phyloP scores from a whole-genome alignment of 2,888 invertebrate genomes.

The Cabera pusaria region DNA sequence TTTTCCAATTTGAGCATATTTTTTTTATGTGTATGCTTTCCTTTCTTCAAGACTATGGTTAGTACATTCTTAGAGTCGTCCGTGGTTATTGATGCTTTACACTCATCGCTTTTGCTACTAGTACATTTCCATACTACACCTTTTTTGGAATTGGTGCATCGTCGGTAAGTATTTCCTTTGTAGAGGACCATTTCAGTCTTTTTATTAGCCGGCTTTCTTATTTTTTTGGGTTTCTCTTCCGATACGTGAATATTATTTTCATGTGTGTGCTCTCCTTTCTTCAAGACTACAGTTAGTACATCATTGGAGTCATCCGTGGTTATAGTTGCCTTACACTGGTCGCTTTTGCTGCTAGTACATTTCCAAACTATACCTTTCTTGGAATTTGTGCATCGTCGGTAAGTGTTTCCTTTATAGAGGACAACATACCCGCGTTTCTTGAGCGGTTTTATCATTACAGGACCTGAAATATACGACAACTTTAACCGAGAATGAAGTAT shows the following conservation, averaged over 20 bases:
- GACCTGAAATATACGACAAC: slow-evolving; percentile 45
- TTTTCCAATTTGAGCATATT: slow-evolving; percentile 35
- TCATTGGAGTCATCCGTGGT: slow-evolving; percentile 51
- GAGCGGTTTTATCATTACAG: slow-evolving; percentile 60
- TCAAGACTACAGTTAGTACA: slow-evolving; percentile 53
- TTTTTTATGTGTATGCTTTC: slow-evolving; percentile 52
- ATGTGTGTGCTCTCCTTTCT: slow-evolving; percentile 56
- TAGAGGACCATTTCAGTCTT: slow-evolving; percentile 57
- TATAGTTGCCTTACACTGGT: slow-evolving; percentile 56
- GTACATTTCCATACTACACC: slow-evolving; percentile 71
- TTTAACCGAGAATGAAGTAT: too few species aligned
- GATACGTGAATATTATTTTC: slow-evolving; percentile 35
- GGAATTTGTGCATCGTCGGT: slow-evolving; percentile 57
- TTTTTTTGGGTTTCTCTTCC: slow-evolving; percentile 52
- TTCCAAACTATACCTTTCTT: slow-evolving; percentile 73
- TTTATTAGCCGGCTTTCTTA: slow-evolving; percentile 61
- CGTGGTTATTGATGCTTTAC: slow-evolving; percentile 56
- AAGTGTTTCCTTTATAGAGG: slow-evolving; percentile 56
- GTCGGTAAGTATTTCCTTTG: slow-evolving; percentile 52
- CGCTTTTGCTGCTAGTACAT: slow-evolving; percentile 58
- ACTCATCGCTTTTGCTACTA: slow-evolving; percentile 56
- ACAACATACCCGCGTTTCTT: slow-evolving; percentile 60
- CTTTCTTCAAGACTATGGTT: slow-evolving; percentile 53
- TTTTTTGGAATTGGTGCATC: slow-evolving; percentile 65
- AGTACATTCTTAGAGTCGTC: slow-evolving; percentile 50